A percentile compares a stretch with the other conserved stretches of the same genome.
Evolutionary conservation across 2,888 invertebrate genomes (phyloP).

Genomic region (Drosophila nr. perissopoda): DNA sequence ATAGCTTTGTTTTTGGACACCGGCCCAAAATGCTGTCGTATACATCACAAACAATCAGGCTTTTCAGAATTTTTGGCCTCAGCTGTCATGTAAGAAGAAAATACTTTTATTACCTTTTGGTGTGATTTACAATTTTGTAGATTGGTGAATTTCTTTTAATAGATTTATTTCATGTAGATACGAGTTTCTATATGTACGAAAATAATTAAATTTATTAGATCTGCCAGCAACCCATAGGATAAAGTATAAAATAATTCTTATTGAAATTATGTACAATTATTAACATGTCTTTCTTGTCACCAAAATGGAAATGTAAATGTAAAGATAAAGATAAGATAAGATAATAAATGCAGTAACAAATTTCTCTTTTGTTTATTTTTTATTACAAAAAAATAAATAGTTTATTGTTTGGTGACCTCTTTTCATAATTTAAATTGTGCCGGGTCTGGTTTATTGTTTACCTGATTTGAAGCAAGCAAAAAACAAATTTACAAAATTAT

Average conservation of each 20-base stretch:
- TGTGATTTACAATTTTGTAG: background rate
- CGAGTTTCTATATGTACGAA: background rate
- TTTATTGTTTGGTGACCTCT: background rate
- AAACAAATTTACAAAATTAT: background rate
- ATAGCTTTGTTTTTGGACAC: slow-evolving; percentile 31
- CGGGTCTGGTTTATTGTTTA: background rate
- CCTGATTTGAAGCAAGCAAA: background rate
- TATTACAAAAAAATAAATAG: background rate
- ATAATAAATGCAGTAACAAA: background rate
- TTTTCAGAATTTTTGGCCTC: slow-evolving; percentile 1
- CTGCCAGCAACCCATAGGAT: background rate
- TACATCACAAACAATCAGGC: background rate
- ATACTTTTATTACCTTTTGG: background rate
- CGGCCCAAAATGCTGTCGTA: slow-evolving; percentile 22
- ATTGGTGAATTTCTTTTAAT: background rate
- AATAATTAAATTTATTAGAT: background rate
- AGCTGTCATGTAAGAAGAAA: background rate
- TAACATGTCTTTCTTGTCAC: background rate
- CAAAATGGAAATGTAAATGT: background rate
- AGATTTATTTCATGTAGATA: background rate
- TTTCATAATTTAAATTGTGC: background rate
- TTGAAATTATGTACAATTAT: background rate
- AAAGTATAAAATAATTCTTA: background rate
- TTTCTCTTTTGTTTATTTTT: background rate
- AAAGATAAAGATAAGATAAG: too few relatives aligned